phyloP scores from a whole-genome alignment of 2,888 invertebrate species.

The Drosophila maculinotata region DNA sequence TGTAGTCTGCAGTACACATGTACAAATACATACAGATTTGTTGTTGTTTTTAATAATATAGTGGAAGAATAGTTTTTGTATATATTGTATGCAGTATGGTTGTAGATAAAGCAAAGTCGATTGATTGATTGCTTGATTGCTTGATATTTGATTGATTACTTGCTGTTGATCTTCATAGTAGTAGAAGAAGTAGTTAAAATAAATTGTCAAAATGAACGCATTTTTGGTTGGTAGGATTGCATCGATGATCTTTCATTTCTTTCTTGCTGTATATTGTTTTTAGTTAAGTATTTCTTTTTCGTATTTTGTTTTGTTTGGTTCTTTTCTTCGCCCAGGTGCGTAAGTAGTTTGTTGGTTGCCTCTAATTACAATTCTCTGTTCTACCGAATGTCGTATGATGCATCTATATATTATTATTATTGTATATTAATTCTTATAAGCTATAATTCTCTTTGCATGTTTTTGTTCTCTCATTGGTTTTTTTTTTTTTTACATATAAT shows the following conservation, averaged over 20 bases:
- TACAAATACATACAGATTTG: slow-evolving; percentile 77
- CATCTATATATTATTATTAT: slow-evolving; percentile 74
- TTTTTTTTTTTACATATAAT: slow-evolving; percentile 53
- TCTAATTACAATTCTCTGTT: slow-evolving; percentile 75
- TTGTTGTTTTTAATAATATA: slow-evolving; percentile 67
- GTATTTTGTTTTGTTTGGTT: slow-evolving; percentile 28
- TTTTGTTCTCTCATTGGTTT: slow-evolving; percentile 74
- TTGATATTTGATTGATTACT: slow-evolving; percentile 56
- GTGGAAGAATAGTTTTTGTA: slow-evolving; percentile 71
- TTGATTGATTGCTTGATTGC: slow-evolving; percentile 61
- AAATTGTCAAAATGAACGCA: slow-evolving; percentile 75
- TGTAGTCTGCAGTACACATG: slow-evolving; percentile 84
- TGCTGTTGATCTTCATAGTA: slow-evolving; percentile 48
- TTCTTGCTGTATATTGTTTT: slow-evolving; percentile 31
- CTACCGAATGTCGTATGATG: slow-evolving; percentile 77
- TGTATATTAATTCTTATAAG: slow-evolving; percentile 81
- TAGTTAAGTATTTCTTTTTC: slow-evolving; percentile 20
- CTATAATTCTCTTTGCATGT: slow-evolving; percentile 84
- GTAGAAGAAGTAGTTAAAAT: slow-evolving; percentile 35
- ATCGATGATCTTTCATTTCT: slow-evolving; percentile 34
- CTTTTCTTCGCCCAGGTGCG: slow-evolving; percentile 53
- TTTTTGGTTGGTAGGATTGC: slow-evolving; percentile 72
- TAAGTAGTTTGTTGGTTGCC: slow-evolving; percentile 42
- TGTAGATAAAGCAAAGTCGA: slow-evolving; percentile 81
- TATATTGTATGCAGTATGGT: slow-evolving; percentile 70